Base-by-base conservation (phyloP, 2,113 vertebrate species). In the Chelonoidis abingdonii region DNA sequence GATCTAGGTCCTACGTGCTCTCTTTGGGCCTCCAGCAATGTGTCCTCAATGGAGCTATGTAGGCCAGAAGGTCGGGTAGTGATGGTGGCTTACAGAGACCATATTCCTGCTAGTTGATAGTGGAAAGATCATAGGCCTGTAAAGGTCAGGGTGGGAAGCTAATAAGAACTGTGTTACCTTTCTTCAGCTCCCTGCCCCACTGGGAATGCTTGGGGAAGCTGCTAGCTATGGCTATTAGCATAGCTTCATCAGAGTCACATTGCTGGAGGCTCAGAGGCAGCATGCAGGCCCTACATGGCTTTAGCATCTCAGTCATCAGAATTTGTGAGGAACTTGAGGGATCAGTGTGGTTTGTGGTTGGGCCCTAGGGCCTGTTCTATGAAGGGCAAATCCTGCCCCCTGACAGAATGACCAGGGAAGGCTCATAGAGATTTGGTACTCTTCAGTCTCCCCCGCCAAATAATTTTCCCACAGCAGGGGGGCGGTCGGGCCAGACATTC, bases 11-110 rank as follows among this genome's bases (percentile, higher is more conserved):
- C 53, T 75, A 38, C 59, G 62, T 1, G 6, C 29, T 65, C 79
- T 38, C 81, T 84, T 25, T 53, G 69, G 41, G 31, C 27, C 16
- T 49, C 75, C 75, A 78, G 75, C 24, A 27, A 4, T 50, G 19
- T 31, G 13, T 54, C 80, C 14, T 47, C 29, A 25, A 24, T 0
- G 0, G 38, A 29, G 80, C n/a, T 38, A 13, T 38, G 22, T 82
- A 11, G n/a, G 53, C 2, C 38, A 22, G 62, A 29, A 53, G 57
- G 6, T 31, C 31, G 25, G 6, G 5, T 53, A 11, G 57, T 88
- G 87, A 24, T 82, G 56, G 31, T n/a, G 78, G 65, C 11, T 29
- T 16, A 69, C 82, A 69, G 11, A 35, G 13, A 75, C 3, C 49
- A 17, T n/a, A n/a, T 25, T 25, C n/a, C 4, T 4, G 19, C 27